Evolutionary conservation across 2,888 invertebrate genomes (phyloP), one percentile per base, ranked within the genome.

Genomic region (Antheraea assamensis): DNA sequence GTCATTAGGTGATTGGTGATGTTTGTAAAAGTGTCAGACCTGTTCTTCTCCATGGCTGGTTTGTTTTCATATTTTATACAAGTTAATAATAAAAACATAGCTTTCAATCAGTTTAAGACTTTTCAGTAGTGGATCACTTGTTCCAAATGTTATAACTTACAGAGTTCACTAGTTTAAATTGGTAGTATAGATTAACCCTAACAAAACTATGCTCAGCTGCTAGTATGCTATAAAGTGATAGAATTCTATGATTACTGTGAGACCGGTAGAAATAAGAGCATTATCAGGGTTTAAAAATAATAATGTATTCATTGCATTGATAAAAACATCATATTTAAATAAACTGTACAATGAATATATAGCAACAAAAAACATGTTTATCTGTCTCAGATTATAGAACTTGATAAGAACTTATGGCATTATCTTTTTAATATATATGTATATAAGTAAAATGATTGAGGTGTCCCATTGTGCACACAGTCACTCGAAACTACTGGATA

Each of bases 311-410:
- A 27, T 30, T 27, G 21, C 30, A 64, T 5, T 30, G 42, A 2
- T 42, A 27, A 5, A 49, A 15, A n/a, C 10, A 10, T 13, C 21
- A 24, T 58, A 24, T 58, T 58, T 58, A 10, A 24, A 58, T 58
- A 24, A 64, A 64, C 3, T 27, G n/a, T 10, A 64, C 30, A 30
- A 15, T 61, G 3, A 30, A 64, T 10, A 64, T 30, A 21, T 17
- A 64, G 27, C 13, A 30, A 17, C 15, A 27, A 76, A 74, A 80
- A 82, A 78, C 78, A 81, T 75, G 75, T 76, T 80, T 78, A 81
- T 79, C 80, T 79, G 72, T 68, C 71, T 80, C 75, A 72, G 70
- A 74, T 75, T 78, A 74, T 75, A 77, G 82, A 81, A 78, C 78
- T 76, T 76, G 80, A 82, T 82, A 82, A 79, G 77, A 74, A 35